Evolutionary conservation across 2,797 vertebrate species (phyloP), one percentile per base, ranked within the genome.

Genomic region (Tangara arthus): DNA sequence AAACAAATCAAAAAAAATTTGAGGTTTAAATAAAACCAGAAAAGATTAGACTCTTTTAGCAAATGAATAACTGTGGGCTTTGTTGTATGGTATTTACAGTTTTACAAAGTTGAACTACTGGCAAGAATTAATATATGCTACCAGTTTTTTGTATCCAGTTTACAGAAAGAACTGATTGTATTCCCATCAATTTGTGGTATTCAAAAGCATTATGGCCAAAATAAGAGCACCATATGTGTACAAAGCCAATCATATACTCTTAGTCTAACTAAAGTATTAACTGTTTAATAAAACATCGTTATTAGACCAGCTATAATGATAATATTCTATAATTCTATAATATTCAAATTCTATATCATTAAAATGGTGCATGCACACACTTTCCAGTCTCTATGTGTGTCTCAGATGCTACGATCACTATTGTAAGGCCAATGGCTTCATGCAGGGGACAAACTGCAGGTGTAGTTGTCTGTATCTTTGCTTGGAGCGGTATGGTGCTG

Each of bases 371-470:
- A 7, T 27, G 3, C 10, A 46, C 4, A 32, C 6, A 32, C 8
- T 34, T 84, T 61, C 18, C 44, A 68, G 4, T 18, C 24, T 47
- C 30, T n/a, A 32, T 1, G 0, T 0, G 2, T 59, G 8, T 73
- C 30, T 83, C 47, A 39, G n/a, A 13, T 7, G 8, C 49, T 87
- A 12, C 0, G 0, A 2, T 73, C 17, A 30, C 8, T 42, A 7
- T 47, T 14, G 3, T 42, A 34, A 81, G 35, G 27, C 6, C 4
- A 41, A 15, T 18, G 22, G 16, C 17, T 81, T 61, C 44, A 59
- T 56, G 19, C 30, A 32, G 24, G 19, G 12, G 8, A 77, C 12
- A 57, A 26, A 57, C 16, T 9, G 23, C 1, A 1, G 15, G 5
- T 64, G 56, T 19, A 41, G 6, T 1, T 61, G 17, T 19, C 52